Base-by-base conservation (phyloP, 2,113 vertebrate species). In the Pycnonotus jocosus region DNA sequence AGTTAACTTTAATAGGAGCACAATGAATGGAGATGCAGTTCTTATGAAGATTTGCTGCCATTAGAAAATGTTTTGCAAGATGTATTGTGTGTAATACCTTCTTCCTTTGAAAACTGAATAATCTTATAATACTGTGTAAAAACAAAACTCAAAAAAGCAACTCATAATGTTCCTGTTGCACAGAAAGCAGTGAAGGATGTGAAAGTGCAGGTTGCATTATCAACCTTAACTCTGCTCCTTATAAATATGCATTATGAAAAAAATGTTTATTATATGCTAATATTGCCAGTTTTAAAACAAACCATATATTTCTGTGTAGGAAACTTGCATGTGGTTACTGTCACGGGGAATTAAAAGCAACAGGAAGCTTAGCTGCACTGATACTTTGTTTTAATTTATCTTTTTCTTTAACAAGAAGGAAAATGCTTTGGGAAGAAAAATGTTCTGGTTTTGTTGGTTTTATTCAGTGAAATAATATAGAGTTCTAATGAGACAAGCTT, bases 1-100 rank as follows among this genome's bases (percentile, higher is more conserved):
- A 79, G 91, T 96, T 94, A 97, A 95, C 78, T 95, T 95, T 96
- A 96, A 95, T 96, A 89, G 72, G 53, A 87, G 57, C 28, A 91
- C 91, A 95, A 81, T 96, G 94, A 96, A 93, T 78, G 82, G 54
- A 96, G 91, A 87, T 0, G 6, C 57, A 62, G 91, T 85, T 93
- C 83, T 93, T 76, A 81, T 2, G 77, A 91, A 90, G 90, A 85
- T 71, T 62, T 92, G 62, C 83, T 88, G 83, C 91, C 68, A 65
- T 79, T 89, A 93, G 78, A 38, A 60, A 72, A 66, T 77, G 89
- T 80, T 93, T 90, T 85, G 78, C 68, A 92, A 91, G 84, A 79
- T 33, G 60, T 68, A 44, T 81, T 86, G 25, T 47, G 60, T 40
- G 69, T 38, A 71, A 88, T 78, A 71, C 37, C 58, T 65, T 82